Evolutionary conservation across 2,113 vertebrate genomes (phyloP), one percentile per base, ranked within the genome.

Genomic region (Cygnus buccinator): DNA sequence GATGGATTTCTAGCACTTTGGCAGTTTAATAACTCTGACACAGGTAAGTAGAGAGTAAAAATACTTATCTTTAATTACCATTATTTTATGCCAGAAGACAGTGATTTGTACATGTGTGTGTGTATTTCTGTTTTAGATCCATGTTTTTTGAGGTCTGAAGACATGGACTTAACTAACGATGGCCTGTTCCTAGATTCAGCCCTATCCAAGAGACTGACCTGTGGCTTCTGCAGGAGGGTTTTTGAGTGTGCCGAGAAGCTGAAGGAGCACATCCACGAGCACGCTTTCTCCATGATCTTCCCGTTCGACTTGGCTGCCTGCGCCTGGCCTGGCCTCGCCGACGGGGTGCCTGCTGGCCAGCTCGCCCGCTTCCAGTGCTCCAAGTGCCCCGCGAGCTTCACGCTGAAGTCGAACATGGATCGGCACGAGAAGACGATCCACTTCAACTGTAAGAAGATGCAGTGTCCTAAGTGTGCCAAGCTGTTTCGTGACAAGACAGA

Each of bases 401-500:
- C 98, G 0, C 97, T 98, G 86, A 99, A 98, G 88, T 99, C 98
- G 74, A 99, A 98, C 22, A 97, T 98, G 19, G 98, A 99, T 50
- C 98, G 97, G 16, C 98, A 98, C 1, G 97, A 98, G 76, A 98
- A 99, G 97, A 98, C 98, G 87, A 94, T 98, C 95, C 98, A 98
- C 94, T 98, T 94, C 77, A 98, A 98, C 93, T 97, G 97, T 96
- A 98, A 98, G 97, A 98, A 98, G 94, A 98, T 98, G 97, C 98
- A 97, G 90, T 98, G 98, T 62, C 94, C 93, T 63, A 87, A 89
- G 96, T 98, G 98, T 90, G 94, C 97, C 92, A 98, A 97, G 87
- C 96, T 98, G 74, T 98, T 98, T n/a, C 80, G 97, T 3, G 98
- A 98, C 97, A 97, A 98, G 97, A 98, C 98, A 26, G 98, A 98